Evolutionary conservation across 2,888 invertebrate genomes (phyloP).

Genomic region (Lepas anatifera): DNA sequence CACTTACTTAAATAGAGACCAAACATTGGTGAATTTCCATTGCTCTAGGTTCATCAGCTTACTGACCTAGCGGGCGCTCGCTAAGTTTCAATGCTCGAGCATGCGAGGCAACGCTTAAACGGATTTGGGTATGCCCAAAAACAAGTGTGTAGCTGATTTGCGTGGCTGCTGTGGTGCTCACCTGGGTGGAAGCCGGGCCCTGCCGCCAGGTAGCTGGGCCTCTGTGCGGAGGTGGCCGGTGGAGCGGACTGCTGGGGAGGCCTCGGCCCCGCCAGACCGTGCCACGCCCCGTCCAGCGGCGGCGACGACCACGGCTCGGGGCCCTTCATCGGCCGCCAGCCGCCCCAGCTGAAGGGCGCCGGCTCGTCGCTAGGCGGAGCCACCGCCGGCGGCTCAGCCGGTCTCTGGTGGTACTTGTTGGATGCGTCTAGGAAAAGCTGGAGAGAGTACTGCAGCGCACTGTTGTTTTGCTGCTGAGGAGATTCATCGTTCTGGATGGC

Average conservation of each 20-base stretch:
- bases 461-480: no score
- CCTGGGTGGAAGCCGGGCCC: conserved; percentile 3
- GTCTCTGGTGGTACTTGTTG: no score
- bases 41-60: no score
- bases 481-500: not conserved
- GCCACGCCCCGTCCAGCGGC: not conserved
- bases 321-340: not conserved
- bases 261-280: not conserved
- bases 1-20: no score
- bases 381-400: not conserved
- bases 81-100: no score
- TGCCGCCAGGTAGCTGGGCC: not conserved
- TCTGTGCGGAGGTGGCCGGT: not conserved
- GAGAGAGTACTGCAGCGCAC: not conserved
- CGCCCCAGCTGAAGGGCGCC: not conserved
- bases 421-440: not conserved
- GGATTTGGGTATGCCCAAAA: no score
- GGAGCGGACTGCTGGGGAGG: not conserved
- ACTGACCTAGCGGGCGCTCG: no score
- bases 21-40: no score
- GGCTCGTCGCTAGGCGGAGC: not conserved
- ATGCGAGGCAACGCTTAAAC: no score
- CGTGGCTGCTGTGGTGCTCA: no score
- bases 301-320: no score
- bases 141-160: no score